A percentile compares a stretch with the other conserved stretches of the same genome.
These are phyloP conservation scores for Catonia carolina DNA, from an alignment of 2,888 invertebrate genomes.

Conservation along the genomic window DNA sequence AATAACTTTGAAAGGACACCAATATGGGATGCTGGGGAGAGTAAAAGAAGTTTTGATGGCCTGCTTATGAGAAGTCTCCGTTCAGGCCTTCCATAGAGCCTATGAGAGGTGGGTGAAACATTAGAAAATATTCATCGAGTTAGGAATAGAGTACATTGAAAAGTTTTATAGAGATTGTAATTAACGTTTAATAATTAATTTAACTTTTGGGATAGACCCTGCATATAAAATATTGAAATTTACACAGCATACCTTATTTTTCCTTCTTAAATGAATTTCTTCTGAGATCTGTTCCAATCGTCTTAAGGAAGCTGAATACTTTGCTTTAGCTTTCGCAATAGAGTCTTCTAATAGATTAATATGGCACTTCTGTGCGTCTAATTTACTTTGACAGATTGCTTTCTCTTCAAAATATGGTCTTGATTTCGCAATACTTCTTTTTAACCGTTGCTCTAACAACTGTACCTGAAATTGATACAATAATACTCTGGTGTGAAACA, in stretches of 20 bases:
- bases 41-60: too few relatives aligned
- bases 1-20: too few relatives aligned
- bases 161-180: too few relatives aligned
- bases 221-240: neutral
- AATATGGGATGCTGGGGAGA: too few relatives aligned
- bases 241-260: conserved; percentile 41
- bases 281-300: conserved; percentile 86
- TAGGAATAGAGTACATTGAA: too few relatives aligned
- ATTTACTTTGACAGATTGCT: conserved; percentile 74
- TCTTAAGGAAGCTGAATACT: conserved; percentile 74
- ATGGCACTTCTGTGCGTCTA: conserved; percentile 76
- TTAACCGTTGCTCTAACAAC: conserved; percentile 72
- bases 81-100: too few relatives aligned
- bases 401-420: conserved; percentile 89
- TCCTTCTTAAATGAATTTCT: conserved; percentile 67
- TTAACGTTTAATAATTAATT: too few relatives aligned
- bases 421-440: conserved; percentile 76
- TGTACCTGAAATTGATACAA: conserved; percentile 51
- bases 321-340: conserved; percentile 69
- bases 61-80: too few relatives aligned
- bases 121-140: too few relatives aligned
- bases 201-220: too few relatives aligned
- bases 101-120: too few relatives aligned
- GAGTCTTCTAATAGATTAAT: conserved; percentile 74
- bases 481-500: neutral